Conservation (phyloP, 2,797 vertebrate genomes). For the Malacoctenus gilli region DNA sequence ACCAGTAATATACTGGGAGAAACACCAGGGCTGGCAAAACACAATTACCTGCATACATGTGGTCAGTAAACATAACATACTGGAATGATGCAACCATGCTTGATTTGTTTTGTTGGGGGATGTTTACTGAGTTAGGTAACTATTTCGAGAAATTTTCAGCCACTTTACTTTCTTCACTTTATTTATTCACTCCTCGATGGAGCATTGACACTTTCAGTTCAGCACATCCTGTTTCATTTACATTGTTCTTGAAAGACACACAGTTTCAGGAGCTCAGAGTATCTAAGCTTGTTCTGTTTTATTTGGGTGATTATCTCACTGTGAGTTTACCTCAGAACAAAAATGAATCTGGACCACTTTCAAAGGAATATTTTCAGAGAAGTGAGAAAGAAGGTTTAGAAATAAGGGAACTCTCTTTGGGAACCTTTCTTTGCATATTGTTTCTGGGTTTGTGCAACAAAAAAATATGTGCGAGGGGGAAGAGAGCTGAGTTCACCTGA, state of each 20-base stretch:
- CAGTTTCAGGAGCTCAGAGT: neutral
- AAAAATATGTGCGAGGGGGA: neutral
- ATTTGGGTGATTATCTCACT: neutral
- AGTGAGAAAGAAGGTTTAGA: neutral
- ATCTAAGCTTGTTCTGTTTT: constrained; percentile 4
- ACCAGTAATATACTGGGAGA: neutral
- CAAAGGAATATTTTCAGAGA: neutral
- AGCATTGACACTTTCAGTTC: neutral
- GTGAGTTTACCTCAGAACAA: constrained; percentile 10
- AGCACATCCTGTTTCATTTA: neutral
- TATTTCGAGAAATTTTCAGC: no score
- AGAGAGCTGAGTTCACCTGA: neutral
- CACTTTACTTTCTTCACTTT: no score
- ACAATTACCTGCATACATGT: no score
- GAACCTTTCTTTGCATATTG: neutral
- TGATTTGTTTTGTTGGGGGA: no score
- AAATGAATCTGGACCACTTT: constrained; percentile 13
- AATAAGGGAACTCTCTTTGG: neutral
- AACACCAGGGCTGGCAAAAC: no score
- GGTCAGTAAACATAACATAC: no score
- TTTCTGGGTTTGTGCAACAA: neutral
- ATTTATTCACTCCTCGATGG: neutral
- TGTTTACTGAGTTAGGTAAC: no score
- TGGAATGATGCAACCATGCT: no score
- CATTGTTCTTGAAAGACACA: neutral